These are phyloP conservation scores for Tautogolabrus adspersus DNA, from an alignment of 2,113 vertebrate species.

Conservation along the genomic window DNA sequence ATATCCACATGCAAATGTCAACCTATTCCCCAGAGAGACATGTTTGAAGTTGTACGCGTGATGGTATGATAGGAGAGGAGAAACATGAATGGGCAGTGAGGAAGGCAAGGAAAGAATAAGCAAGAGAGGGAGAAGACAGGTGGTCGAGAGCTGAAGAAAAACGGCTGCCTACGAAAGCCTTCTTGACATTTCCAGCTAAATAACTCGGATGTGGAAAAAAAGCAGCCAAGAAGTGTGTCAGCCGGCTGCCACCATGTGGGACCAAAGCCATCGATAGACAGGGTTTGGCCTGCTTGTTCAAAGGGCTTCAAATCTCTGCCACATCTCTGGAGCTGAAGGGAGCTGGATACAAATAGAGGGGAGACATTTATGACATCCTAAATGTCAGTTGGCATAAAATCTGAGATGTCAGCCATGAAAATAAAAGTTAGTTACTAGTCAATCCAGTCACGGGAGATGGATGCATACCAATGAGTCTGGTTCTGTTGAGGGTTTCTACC, in stretches of 20 bases:
- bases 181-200: slow-evolving; percentile 67
- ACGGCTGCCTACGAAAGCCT: slow-evolving; percentile 29
- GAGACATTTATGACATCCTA: slow-evolving; percentile 27
- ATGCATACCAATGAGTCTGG: neutral
- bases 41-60: slow-evolving; percentile 53
- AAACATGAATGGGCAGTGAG: slow-evolving; percentile 27
- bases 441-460: neutral
- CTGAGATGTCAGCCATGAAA: slow-evolving; percentile 24
- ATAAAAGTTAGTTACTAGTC: slow-evolving; percentile 1
- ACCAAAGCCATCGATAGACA: slow-evolving; percentile 41
- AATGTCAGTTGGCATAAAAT: slow-evolving; percentile 51
- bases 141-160: slow-evolving; percentile 37
- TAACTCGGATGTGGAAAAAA: slow-evolving; percentile 48
- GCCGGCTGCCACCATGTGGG: slow-evolving; percentile 37
- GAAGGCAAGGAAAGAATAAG: slow-evolving; percentile 1
- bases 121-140: neutral
- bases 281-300: slow-evolving; percentile 54
- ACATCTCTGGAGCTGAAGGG: slow-evolving; percentile 43
- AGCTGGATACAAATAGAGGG: slow-evolving; percentile 40
- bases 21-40: slow-evolving; percentile 40
- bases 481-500: too few species aligned
- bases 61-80: slow-evolving; percentile 52
- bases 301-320: slow-evolving; percentile 49
- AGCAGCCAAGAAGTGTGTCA: slow-evolving; percentile 58
- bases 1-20: slow-evolving; percentile 76